phyloP scores from a whole-genome alignment of 2,113 vertebrate genomes.

The Mirounga angustirostris region DNA sequence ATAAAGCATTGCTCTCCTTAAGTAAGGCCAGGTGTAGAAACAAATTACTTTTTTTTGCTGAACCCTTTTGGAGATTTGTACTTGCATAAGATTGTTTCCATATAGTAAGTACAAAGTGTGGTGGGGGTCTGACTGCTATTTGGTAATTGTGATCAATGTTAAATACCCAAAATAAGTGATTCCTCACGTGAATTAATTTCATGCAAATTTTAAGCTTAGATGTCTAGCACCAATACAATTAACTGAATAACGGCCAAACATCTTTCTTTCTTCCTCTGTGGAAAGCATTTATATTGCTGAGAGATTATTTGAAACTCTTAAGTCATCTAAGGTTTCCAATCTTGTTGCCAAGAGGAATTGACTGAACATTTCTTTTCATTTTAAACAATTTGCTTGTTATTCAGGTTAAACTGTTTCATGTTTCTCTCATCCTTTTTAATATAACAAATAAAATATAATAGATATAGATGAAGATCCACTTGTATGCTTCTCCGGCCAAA shows the following conservation, averaged over 20 bases:
- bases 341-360: constrained; percentile 39
- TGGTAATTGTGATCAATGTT: constrained; percentile 42
- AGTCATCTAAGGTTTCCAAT: constrained; percentile 21
- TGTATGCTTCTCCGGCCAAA: background rate
- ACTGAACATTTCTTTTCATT: background rate
- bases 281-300: constrained; percentile 27
- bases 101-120: background rate
- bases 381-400: constrained; percentile 4
- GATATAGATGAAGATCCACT: background rate
- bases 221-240: constrained; percentile 4
- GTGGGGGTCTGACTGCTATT: background rate
- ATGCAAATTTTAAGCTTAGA: constrained; percentile 60
- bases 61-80: constrained; percentile 36
- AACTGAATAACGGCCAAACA: constrained; percentile 37
- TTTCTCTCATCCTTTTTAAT: background rate
- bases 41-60: constrained; percentile 59
- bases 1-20: constrained; percentile 80
- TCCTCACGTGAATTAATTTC: constrained; percentile 46
- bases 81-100: constrained; percentile 54
- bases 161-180: constrained; percentile 42
- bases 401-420: constrained; percentile 29
- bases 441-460: background rate
- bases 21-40: constrained; percentile 83
- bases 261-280: background rate
- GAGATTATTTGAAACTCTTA: constrained; percentile 53